phyloP scores from a whole-genome alignment of 2,888 invertebrate species.

The Schizaphis graminum region DNA sequence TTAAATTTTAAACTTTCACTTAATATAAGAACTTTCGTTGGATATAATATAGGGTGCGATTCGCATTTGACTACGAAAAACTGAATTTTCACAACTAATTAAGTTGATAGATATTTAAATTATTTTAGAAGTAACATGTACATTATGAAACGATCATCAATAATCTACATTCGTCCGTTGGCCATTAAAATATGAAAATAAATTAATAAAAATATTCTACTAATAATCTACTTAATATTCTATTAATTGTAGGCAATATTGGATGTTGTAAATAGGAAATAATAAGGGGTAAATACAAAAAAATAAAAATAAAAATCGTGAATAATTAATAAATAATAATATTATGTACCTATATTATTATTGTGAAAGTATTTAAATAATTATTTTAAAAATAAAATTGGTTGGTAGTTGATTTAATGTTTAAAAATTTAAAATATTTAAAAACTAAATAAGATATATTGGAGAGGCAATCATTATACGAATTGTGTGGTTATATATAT shows the following conservation, averaged over 20 bases:
- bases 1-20: conserved; percentile 40
- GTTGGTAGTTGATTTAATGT: not conserved
- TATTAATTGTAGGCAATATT: not conserved
- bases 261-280: not conserved
- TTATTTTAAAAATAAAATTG: not conserved
- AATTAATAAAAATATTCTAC: not conserved
- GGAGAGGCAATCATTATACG: no score
- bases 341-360: not conserved
- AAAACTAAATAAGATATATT: not conserved
- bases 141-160: not conserved
- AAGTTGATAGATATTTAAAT: conserved; percentile 48
- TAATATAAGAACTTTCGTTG: conserved; percentile 22
- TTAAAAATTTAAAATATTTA: no score
- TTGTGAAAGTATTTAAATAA: not conserved
- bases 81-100: conserved; percentile 40
- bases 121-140: conserved; percentile 20
- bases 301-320: not conserved
- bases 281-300: not conserved
- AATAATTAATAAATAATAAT: not conserved
- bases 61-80: not conserved
- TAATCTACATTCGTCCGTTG: no score
- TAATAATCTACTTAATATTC: no score
- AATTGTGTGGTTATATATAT: not conserved
- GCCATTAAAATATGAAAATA: not conserved
- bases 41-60: not conserved